phyloP scores from a whole-genome alignment of 2,113 vertebrate genomes.

The Calonectris borealis region DNA sequence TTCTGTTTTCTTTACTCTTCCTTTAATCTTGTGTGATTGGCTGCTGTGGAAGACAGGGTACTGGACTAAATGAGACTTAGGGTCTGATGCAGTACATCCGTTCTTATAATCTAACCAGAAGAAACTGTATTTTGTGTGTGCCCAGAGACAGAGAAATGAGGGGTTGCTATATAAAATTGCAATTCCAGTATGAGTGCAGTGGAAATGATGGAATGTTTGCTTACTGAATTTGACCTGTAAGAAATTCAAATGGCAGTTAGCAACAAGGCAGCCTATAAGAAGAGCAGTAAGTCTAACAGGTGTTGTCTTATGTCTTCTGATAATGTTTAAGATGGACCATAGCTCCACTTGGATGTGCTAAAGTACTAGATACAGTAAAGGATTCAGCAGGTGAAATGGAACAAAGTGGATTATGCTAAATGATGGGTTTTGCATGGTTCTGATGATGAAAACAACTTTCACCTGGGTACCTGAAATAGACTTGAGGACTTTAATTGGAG shows the following conservation, averaged over 20 bases:
- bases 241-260: not conserved
- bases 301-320: not conserved
- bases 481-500: not conserved
- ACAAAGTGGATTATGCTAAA: not conserved
- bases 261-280: not conserved
- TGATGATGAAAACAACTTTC: not conserved
- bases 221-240: not conserved
- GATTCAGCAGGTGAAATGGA: not conserved
- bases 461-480: not conserved
- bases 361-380: not conserved
- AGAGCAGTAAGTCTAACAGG: not conserved
- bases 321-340: not conserved
- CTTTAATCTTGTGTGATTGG: not conserved
- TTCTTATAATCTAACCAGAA: not conserved
- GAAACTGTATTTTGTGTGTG: not conserved
- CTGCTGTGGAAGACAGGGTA: not conserved
- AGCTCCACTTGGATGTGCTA: not conserved
- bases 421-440: not conserved
- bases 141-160: not conserved
- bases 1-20: not conserved
- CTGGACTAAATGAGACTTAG: not conserved
- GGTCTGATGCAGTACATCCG: not conserved
- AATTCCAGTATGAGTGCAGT: not conserved
- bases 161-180: not conserved
- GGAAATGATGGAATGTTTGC: not conserved